Percentiles rank a stretch among this genome's conserved stretches.
These are phyloP conservation scores for Pachypsylla venusta DNA, from an alignment of 1,140 invertebrate genomes.

Conservation along the genomic window DNA sequence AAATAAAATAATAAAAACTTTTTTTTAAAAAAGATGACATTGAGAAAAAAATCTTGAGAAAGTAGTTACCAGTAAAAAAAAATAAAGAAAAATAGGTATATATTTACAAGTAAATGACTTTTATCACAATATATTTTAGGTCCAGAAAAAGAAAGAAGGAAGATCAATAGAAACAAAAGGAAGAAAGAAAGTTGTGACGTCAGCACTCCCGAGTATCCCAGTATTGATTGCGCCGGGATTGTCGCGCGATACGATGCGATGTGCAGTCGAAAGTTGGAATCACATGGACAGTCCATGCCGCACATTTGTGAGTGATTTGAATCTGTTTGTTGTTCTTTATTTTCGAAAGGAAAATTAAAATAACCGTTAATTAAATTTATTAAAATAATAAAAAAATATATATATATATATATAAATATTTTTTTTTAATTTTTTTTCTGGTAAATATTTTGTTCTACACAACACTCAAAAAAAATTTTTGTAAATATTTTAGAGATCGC, in stretches of 20 bases:
- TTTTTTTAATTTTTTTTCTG: too few species aligned
- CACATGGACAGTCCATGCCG: slow-evolving; percentile 1
- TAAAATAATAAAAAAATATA: too few species aligned
- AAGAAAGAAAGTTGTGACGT: not conserved
- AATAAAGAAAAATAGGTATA: not conserved
- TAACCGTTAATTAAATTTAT: too few species aligned
- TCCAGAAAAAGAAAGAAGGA: slow-evolving; percentile 6
- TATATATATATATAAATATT: too few species aligned
- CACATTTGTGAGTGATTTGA: too few species aligned
- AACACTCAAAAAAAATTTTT: not conserved
- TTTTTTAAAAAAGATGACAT: too few species aligned
- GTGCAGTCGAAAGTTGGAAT: slow-evolving; percentile 5
- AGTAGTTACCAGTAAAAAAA: not conserved
- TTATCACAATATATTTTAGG: not conserved
- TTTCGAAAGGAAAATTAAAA: too few species aligned
- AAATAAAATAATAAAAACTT: not conserved
- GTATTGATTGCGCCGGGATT: not conserved
- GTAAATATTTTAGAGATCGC: not conserved
- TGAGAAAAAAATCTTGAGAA: not conserved
- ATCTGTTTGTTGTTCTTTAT: too few species aligned
- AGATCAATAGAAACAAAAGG: slow-evolving; percentile 1
- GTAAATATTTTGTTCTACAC: not conserved
- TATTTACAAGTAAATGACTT: too few species aligned
- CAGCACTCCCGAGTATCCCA: slow-evolving; percentile 4
- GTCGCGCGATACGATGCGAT: not conserved